A percentile compares a stretch with the other conserved stretches of the same genome.
Conservation (phyloP, 2,888 invertebrate genomes). For the Melieria crassipennis region DNA sequence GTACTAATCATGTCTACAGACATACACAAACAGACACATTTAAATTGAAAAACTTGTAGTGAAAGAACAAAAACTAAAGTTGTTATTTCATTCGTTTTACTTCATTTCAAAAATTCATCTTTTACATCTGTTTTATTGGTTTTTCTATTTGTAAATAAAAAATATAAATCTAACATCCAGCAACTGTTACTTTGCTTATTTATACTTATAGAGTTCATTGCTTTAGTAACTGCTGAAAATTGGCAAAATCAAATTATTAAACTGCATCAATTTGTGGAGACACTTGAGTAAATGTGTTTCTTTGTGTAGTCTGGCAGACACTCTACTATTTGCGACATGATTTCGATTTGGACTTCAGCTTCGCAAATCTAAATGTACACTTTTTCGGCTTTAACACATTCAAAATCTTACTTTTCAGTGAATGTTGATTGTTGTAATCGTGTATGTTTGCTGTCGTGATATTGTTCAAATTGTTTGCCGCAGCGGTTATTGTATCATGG, state of each 20-base stretch:
- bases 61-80: no score
- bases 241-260: no score
- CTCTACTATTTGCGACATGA: neutral
- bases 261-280: no score
- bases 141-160: no score
- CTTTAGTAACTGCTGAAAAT: no score
- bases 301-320: constrained; percentile 14
- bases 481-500: constrained; percentile 42
- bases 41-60: no score
- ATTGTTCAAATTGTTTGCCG: constrained; percentile 59
- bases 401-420: constrained; percentile 71
- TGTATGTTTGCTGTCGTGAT: constrained; percentile 60
- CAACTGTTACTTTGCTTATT: no score
- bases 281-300: neutral
- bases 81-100: no score
- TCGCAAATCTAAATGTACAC: constrained; percentile 61
- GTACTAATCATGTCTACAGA: constrained; percentile 26
- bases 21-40: constrained; percentile 37
- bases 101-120: no score
- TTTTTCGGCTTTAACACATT: constrained; percentile 58
- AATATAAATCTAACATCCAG: no score
- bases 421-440: constrained; percentile 66
- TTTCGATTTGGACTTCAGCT: constrained; percentile 18
- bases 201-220: no score
- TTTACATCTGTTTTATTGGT: no score